Evolutionary conservation across 1,140 invertebrate genomes (phyloP), one percentile per base, ranked within the genome.

Genomic region (Pseudomyrmex sp.): DNA sequence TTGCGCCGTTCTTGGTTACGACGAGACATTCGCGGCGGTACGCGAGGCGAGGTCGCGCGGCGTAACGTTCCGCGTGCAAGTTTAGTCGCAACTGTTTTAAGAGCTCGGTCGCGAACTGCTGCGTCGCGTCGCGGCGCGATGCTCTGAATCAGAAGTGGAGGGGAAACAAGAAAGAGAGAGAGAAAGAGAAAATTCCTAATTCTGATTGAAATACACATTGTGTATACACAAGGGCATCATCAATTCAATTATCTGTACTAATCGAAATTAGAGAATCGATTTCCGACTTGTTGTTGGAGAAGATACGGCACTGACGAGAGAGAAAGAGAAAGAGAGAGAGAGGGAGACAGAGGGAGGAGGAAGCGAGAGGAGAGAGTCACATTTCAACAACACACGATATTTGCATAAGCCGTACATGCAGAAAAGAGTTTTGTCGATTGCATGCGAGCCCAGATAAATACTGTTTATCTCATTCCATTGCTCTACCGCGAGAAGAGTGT

Each of bases 61-160:
- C 72, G 70, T 84, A 56, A 56, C 62, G 74, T 69, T 61, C 83
- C 18, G 63, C 69, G 35, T 85, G 86, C 91, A 85, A 90, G 91
- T 88, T 90, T 89, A 91, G 89, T 83, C 85, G 91, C 90, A 87
- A 92, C 91, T 92, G 90, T 87, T 35, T 35, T 88, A 89, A 65
- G 84, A 68, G 52, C 52, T n/a, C 35, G 52, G 20, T 58, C 68
- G 86, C 85, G 77, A 74, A 68, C 65, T 69, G 68, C 52, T 15
- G 46, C 20, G 61, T 15, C 44, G 65, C 75, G 44, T 13, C 65
- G 65, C 63, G 20, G 50, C 59, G 66, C 69, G 66, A 72, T 65
- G 73, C 74, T 88, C 58, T 20, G 63, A 69, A 58, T n/a, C 58
- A 50, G 54, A 62, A 65, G 46, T 70, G 50, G 54, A 50, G 54